Evolutionary conservation across 2,888 invertebrate species (phyloP), one percentile per base, ranked within the genome.

Genomic region (Eristalis pertinax): DNA sequence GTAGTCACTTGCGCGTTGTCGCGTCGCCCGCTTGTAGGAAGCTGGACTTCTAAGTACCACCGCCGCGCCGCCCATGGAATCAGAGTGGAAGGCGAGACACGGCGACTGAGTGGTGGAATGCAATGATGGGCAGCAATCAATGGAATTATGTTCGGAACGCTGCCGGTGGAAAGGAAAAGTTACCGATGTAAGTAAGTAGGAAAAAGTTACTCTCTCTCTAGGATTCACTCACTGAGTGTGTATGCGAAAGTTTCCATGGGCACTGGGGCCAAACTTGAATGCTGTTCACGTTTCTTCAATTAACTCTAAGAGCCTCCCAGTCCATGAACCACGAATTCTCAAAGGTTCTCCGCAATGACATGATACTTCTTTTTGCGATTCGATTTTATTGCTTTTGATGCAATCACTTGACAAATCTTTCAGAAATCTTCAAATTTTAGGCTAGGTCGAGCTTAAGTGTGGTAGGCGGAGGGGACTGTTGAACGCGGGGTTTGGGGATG

Each of bases 101-200:
- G 60, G 63, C 32, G 63, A 43, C n/a, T 64, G 77, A 73, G 50
- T 78, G 78, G 78, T 78, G 24, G 67, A 63, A 58, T 62, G 62
- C 73, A 83, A 78, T 50, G 75, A 78, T 78, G 78, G 58, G 56
- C 73, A 56, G 43, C 43, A 84, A 84, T 84, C 84, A 78, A 64
- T 78, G 70, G 64, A 70, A 70, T 70, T 70, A 65, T 63, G 50
- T 50, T 63, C 43, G 50, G 24, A 50, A 29, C 26, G 60, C 26
- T 29, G 60, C 4, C 60, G 26, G 26, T 60, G 60, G 10, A 60
- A 4, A 4, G 26, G 60, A 60, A 60, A 60, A n/a, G 60, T 26
- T 60, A 29, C 15, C 60, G 60, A 60, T 24, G 60, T 60, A 26
- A 26, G 60, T 26, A 26, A 50, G 50, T 19, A 8, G 50, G 50